phyloP scores from a whole-genome alignment of 2,888 invertebrate species.

The Callinectes sapidus region DNA sequence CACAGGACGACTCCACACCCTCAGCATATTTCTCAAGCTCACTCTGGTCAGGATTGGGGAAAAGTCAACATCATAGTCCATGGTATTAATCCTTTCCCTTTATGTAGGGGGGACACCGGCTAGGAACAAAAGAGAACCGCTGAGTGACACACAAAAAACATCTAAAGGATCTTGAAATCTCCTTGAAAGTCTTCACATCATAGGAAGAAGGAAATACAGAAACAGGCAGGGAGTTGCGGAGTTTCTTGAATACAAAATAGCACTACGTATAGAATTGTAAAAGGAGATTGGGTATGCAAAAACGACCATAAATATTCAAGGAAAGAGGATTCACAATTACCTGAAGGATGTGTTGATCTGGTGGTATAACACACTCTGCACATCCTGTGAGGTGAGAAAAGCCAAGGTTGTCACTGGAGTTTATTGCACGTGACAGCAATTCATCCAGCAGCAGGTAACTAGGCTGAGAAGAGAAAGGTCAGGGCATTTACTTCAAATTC shows the following conservation, averaged over 20 bases:
- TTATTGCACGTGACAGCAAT: slow-evolving; percentile 56
- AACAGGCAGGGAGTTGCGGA: too few species aligned
- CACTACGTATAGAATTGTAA: too few species aligned
- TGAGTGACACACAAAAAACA: too few species aligned
- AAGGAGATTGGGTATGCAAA: too few species aligned
- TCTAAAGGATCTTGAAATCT: not conserved
- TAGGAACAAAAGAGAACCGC: too few species aligned
- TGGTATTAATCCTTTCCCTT: not conserved
- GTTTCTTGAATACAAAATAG: too few species aligned
- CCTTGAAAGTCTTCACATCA: not conserved
- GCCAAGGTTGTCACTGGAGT: slow-evolving; percentile 44
- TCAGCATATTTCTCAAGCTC: slow-evolving; percentile 70
- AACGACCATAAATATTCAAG: too few species aligned
- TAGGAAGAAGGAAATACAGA: too few species aligned
- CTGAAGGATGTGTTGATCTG: slow-evolving; percentile 70
- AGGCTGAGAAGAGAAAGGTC: slow-evolving; percentile 48
- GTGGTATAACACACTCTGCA: slow-evolving; percentile 69
- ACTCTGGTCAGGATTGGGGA: slow-evolving; percentile 50
- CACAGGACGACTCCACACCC: slow-evolving; percentile 66
- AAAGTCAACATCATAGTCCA: not conserved
- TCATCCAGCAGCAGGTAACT: slow-evolving; percentile 70
- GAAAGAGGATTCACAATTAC: slow-evolving; percentile 38
- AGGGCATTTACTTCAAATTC: not conserved
- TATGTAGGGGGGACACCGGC: not conserved
- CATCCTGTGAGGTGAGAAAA: slow-evolving; percentile 71